These are phyloP conservation scores for Automeris io DNA, from an alignment of 2,888 invertebrate species.

Conservation along the genomic window DNA sequence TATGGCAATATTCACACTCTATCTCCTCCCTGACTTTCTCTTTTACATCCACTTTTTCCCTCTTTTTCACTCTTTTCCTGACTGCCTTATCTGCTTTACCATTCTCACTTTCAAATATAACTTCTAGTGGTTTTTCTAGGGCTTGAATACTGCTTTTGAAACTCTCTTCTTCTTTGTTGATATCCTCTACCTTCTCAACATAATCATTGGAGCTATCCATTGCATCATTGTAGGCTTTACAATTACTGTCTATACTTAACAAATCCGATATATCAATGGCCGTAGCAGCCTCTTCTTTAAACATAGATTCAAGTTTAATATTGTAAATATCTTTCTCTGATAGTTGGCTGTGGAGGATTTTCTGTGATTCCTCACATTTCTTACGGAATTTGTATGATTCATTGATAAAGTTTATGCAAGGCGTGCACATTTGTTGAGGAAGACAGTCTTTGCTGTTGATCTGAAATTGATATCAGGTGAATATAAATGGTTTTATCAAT, in stretches of 20 bases:
- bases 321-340: conserved; percentile 22
- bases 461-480: conserved; percentile 20
- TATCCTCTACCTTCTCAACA: conserved; percentile 9
- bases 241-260: conserved; percentile 25
- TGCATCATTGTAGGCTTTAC: conserved; percentile 34
- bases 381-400: conserved; percentile 30
- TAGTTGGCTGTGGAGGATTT: conserved; percentile 16
- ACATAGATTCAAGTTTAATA: conserved; percentile 21
- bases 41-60: conserved; percentile 20
- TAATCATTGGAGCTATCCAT: conserved; percentile 20
- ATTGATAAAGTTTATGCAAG: conserved; percentile 28
- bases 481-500: too few relatives aligned
- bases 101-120: conserved; percentile 24
- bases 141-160: too few relatives aligned
- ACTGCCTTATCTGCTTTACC: conserved; percentile 21
- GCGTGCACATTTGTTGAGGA: conserved; percentile 33
- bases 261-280: conserved; percentile 35
- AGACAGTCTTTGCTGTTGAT: conserved; percentile 27
- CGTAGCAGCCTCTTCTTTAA: conserved; percentile 13
- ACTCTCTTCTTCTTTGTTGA: conserved; percentile 10
- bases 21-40: conserved; percentile 41
- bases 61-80: conserved; percentile 21
- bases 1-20: conserved; percentile 62
- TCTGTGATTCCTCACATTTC: conserved; percentile 30
- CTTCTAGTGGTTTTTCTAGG: conserved; percentile 9